Evolutionary conservation across 2,113 vertebrate genomes (phyloP).

Genomic region (Erythrolamprus reginae): DNA sequence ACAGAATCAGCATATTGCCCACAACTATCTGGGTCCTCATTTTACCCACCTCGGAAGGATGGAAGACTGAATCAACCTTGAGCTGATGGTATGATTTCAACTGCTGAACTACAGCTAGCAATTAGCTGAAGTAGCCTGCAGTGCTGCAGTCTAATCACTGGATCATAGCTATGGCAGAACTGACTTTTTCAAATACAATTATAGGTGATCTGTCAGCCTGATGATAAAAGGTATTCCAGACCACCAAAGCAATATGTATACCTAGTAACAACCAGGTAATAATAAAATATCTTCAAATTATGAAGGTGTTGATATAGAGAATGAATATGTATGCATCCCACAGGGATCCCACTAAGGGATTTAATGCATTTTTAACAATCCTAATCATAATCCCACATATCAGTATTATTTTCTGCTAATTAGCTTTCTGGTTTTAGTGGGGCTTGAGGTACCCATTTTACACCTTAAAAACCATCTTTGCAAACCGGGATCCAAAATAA

Average conservation of each 20-base stretch:
- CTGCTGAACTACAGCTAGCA: no score
- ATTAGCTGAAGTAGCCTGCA: no score
- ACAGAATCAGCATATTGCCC: no score
- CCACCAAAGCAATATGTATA: background rate
- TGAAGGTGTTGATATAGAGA: background rate
- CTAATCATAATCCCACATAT: background rate
- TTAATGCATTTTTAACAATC: background rate
- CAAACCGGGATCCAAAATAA: background rate
- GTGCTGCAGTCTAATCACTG: no score
- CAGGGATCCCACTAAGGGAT: background rate
- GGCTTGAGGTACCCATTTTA: background rate
- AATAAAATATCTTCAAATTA: background rate
- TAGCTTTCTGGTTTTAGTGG: background rate
- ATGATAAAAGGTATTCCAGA: background rate
- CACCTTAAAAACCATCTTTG: background rate
- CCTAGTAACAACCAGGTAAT: background rate
- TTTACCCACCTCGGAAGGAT: no score
- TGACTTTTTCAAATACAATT: background rate
- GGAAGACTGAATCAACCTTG: no score
- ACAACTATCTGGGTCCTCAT: no score
- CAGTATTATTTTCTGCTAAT: background rate
- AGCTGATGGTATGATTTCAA: no score
- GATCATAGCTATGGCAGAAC: background rate
- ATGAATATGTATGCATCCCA: background rate
- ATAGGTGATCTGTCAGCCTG: background rate